A percentile compares a stretch with the other conserved stretches of the same genome.
Evolutionary conservation across 2,113 vertebrate species (phyloP).

Genomic region (Microtus pennsylvanicus): DNA sequence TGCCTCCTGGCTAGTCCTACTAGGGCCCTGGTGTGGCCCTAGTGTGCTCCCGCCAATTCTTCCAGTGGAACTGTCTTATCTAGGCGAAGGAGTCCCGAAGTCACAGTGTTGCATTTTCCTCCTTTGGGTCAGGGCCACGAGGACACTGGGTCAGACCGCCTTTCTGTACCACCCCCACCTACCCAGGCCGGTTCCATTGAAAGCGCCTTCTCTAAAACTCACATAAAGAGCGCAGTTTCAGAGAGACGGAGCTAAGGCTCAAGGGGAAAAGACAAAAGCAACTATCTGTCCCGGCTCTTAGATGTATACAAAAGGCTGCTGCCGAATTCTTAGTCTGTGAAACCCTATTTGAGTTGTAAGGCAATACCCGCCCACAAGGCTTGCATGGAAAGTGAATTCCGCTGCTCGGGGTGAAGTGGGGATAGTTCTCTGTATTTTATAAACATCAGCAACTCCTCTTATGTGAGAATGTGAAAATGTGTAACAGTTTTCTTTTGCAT

Average conservation of each 20-base stretch:
- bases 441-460: slow-evolving; percentile 56
- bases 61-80: not conserved
- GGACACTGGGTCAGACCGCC: not conserved
- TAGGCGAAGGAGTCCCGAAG: not conserved
- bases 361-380: not conserved
- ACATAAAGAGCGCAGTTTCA: slow-evolving; percentile 55
- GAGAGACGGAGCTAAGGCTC: slow-evolving; percentile 57
- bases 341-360: slow-evolving; percentile 57
- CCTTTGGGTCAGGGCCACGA: not conserved
- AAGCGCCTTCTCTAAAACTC: slow-evolving; percentile 42
- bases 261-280: slow-evolving; percentile 63
- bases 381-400: slow-evolving; percentile 35
- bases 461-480: not conserved
- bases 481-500: not conserved
- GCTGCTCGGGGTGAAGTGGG: fast-evolving
- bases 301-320: slow-evolving; percentile 40
- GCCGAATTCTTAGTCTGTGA: slow-evolving; percentile 54
- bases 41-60: not conserved
- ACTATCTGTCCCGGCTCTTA: slow-evolving; percentile 56
- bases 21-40: not conserved
- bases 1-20: not conserved
- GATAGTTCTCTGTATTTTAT: slow-evolving; percentile 33
- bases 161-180: not conserved
- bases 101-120: not conserved
- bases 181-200: not conserved